Evolutionary conservation across 2,113 vertebrate genomes (phyloP).

Genomic region (Oreochromis spilurus): DNA sequence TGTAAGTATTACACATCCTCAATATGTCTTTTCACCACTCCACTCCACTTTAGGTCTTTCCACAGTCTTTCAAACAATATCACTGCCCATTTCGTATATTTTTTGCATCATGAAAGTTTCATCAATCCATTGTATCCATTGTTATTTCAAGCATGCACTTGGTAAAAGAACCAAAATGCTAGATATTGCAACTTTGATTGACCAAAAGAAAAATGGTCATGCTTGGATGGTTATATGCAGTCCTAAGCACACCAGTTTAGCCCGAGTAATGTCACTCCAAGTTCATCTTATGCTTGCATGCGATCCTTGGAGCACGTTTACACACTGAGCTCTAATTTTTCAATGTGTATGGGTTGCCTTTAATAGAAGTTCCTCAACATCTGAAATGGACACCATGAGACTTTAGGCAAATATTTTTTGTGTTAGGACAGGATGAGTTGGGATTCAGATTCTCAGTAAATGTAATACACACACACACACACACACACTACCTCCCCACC

Average conservation of each 20-base stretch:
- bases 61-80: neutral
- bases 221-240: neutral
- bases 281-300: neutral
- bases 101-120: slow-evolving; percentile 47
- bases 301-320: neutral
- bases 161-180: slow-evolving; percentile 19
- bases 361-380: neutral
- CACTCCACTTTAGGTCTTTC: neutral
- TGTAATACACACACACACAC: neutral
- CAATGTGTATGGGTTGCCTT: neutral
- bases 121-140: slow-evolving; percentile 11
- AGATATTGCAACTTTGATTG: slow-evolving; percentile 12
- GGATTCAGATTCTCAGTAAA: neutral
- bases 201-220: neutral
- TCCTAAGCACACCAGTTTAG: neutral
- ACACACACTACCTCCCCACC: neutral
- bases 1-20: neutral
- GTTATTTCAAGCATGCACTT: slow-evolving; percentile 11
- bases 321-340: neutral
- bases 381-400: neutral
- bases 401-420: neutral
- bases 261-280: neutral
- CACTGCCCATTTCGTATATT: slow-evolving; percentile 34
- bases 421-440: neutral
- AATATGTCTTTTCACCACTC: no score